Evolutionary conservation across 1,140 invertebrate genomes (phyloP).

Genomic region (Monochamus saltuarius): DNA sequence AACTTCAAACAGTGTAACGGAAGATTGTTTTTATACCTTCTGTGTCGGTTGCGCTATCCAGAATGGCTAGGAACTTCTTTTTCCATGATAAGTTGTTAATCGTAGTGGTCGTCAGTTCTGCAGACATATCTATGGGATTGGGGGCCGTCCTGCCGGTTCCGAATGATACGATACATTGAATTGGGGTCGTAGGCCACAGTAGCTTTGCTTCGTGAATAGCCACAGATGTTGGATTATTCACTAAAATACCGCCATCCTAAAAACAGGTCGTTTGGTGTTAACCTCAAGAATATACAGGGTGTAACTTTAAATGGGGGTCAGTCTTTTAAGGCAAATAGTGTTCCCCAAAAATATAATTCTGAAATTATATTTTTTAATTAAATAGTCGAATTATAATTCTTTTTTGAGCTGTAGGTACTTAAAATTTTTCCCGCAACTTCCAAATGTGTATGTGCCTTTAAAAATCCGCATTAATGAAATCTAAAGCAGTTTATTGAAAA

Average conservation of each 20-base stretch:
- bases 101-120: conserved; percentile 42
- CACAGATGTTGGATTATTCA: conserved; percentile 90
- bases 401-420: no score
- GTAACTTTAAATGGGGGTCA: no score
- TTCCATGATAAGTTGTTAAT: conserved; percentile 64
- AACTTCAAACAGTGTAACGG: background rate
- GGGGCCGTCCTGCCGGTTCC: conserved; percentile 74
- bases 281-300: no score
- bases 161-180: conserved; percentile 87
- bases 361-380: no score
- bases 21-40: conserved; percentile 62
- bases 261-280: conserved; percentile 20
- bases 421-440: no score
- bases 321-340: no score
- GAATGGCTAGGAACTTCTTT: conserved; percentile 79
- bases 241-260: conserved; percentile 82
- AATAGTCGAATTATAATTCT: no score
- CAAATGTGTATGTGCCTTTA: no score
- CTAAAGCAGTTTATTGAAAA: no score
- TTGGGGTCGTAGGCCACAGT: conserved; percentile 77
- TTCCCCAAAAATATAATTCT: no score
- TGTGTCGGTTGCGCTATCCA: conserved; percentile 89
- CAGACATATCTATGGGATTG: conserved; percentile 42
- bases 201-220: conserved; percentile 86
- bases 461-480: no score